A percentile compares a stretch with the other conserved stretches of the same genome.
These are phyloP conservation scores for Furcula furcula DNA, from an alignment of 2,888 invertebrate species.

Conservation along the genomic window DNA sequence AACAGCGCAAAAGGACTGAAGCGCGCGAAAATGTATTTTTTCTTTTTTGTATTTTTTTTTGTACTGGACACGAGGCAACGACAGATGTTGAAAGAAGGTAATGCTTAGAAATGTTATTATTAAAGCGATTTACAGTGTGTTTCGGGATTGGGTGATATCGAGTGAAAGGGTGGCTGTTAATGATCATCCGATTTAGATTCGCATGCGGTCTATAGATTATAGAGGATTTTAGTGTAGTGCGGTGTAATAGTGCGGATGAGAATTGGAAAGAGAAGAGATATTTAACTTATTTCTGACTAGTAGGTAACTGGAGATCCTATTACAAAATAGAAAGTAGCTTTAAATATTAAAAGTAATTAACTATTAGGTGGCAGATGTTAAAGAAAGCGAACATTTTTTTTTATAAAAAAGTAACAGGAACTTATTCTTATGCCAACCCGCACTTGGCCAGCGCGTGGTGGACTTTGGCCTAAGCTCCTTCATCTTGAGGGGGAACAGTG, in stretches of 20 bases:
- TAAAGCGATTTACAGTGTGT: slow-evolving; percentile 53
- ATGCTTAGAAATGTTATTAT: slow-evolving; percentile 58
- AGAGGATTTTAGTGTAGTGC: slow-evolving; percentile 8
- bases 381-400: too few species aligned
- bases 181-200: slow-evolving; percentile 8
- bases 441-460: too few species aligned
- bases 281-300: too few species aligned
- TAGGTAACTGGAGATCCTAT: too few species aligned
- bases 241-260: slow-evolving; percentile 8
- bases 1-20: slow-evolving; percentile 51
- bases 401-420: too few species aligned
- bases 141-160: slow-evolving; percentile 53
- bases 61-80: slow-evolving; percentile 66
- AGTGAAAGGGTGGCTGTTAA: slow-evolving; percentile 38
- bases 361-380: too few species aligned
- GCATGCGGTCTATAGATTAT: too few species aligned
- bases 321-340: too few species aligned
- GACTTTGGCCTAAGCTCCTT: too few species aligned
- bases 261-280: slow-evolving; percentile 1
- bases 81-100: slow-evolving; percentile 66
- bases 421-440: too few species aligned
- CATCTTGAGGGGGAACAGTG: too few species aligned
- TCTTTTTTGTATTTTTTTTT: not conserved
- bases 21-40: slow-evolving; percentile 30
- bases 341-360: too few species aligned